Conservation (phyloP, 1,140 invertebrate species). For the Drosophila mayri region DNA sequence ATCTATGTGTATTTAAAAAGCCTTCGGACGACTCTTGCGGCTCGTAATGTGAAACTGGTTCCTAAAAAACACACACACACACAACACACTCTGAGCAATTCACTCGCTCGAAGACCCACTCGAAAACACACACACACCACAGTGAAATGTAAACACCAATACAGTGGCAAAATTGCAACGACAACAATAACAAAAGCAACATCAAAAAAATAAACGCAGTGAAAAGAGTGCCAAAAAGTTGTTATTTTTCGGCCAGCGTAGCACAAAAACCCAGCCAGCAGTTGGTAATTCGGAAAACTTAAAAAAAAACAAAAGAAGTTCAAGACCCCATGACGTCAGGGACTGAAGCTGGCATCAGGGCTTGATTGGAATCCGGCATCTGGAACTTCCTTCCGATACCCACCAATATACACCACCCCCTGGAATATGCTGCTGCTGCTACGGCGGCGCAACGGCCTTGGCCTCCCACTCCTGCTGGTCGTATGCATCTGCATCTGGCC, state of each 20-base stretch:
- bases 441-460: conserved; percentile 37
- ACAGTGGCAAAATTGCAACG: conserved; percentile 66
- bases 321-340: conserved; percentile 65
- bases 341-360: conserved; percentile 28
- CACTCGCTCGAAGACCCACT: conserved; percentile 27
- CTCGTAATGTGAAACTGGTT: conserved; percentile 79
- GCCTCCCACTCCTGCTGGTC: conserved; percentile 51
- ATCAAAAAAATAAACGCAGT: conserved; percentile 61
- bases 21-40: conserved; percentile 56
- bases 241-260: conserved; percentile 73
- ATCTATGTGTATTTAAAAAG: conserved; percentile 48
- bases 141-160: conserved; percentile 48
- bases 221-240: conserved; percentile 66
- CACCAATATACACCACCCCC: not conserved
- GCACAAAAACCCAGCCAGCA: conserved; percentile 36
- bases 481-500: conserved; percentile 65
- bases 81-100: conserved; percentile 8
- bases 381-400: conserved; percentile 4
- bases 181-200: conserved; percentile 5
- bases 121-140: conserved; percentile 29
- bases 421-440: conserved; percentile 45
- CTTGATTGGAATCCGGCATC: conserved; percentile 34
- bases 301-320: conserved; percentile 1
- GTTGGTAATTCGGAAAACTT: conserved; percentile 6
- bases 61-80: conserved; percentile 40